Evolutionary conservation across 1,140 invertebrate species (phyloP).

Genomic region (Hetaerina americana): DNA sequence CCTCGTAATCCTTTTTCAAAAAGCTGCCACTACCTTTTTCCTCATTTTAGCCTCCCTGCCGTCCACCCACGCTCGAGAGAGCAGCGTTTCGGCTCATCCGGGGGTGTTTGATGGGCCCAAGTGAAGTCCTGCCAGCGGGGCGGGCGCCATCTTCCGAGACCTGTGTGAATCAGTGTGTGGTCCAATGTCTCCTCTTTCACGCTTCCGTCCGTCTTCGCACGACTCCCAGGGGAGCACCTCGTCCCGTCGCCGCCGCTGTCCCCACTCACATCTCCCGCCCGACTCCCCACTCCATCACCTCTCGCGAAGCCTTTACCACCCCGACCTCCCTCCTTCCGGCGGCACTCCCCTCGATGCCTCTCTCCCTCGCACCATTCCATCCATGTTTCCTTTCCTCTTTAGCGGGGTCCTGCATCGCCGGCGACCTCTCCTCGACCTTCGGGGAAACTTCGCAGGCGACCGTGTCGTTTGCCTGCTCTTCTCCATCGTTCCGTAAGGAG

Average conservation of each 20-base stretch:
- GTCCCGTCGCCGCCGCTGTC: background rate
- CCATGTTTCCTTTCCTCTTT: background rate
- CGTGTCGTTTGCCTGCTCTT: too few species aligned
- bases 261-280: too few species aligned
- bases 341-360: too few species aligned
- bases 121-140: background rate
- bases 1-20: background rate
- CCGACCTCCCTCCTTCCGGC: too few species aligned
- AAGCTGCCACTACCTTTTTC: background rate
- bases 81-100: background rate
- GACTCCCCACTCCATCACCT: too few species aligned
- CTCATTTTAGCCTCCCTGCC: background rate
- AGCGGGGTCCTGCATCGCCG: too few species aligned
- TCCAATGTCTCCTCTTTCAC: background rate
- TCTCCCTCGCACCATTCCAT: background rate
- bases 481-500: too few species aligned
- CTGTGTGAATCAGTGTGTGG: background rate
- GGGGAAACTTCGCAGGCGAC: background rate
- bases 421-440: background rate
- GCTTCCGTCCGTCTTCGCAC: background rate
- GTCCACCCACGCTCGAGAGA: too few species aligned
- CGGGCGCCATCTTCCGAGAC: background rate
- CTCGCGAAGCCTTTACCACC: too few species aligned
- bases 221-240: background rate
- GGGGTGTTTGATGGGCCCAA: background rate